phyloP scores from a whole-genome alignment of 1,140 invertebrate genomes.

The Ladona fulva region DNA sequence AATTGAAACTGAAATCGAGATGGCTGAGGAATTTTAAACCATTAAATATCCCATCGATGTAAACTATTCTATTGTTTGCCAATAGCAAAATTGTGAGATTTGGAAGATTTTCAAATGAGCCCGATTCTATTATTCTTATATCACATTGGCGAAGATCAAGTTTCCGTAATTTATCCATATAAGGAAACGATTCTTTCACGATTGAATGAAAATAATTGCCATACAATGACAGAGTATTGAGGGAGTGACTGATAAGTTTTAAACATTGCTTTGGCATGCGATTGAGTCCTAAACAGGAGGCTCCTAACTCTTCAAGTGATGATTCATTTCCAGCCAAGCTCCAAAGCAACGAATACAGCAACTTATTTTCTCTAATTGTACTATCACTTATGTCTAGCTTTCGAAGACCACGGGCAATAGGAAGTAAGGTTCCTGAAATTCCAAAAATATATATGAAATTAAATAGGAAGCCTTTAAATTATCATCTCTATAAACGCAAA shows the following conservation, averaged over 20 bases:
- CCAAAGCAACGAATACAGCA: neutral
- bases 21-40: constrained; percentile 35
- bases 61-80: constrained; percentile 40
- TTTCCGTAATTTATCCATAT: constrained; percentile 34
- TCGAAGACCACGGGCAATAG: neutral
- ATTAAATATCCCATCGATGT: constrained; percentile 35
- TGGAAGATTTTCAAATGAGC: constrained; percentile 37
- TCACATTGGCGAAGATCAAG: constrained; percentile 45
- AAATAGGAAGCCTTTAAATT: too few relatives aligned
- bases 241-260: neutral
- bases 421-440: neutral
- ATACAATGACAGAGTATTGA: neutral
- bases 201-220: neutral
- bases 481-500: too few relatives aligned
- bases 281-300: neutral
- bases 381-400: neutral
- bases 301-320: neutral
- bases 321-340: neutral
- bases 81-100: constrained; percentile 39
- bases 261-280: neutral
- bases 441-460: neutral
- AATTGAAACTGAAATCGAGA: constrained; percentile 43
- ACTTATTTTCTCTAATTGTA: neutral
- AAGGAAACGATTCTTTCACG: constrained; percentile 13
- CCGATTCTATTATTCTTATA: constrained; percentile 36